A percentile compares a stretch with the other conserved stretches of the same genome.
Evolutionary conservation across 2,888 invertebrate species (phyloP).

Genomic region (Ornithoptera alexandrae): DNA sequence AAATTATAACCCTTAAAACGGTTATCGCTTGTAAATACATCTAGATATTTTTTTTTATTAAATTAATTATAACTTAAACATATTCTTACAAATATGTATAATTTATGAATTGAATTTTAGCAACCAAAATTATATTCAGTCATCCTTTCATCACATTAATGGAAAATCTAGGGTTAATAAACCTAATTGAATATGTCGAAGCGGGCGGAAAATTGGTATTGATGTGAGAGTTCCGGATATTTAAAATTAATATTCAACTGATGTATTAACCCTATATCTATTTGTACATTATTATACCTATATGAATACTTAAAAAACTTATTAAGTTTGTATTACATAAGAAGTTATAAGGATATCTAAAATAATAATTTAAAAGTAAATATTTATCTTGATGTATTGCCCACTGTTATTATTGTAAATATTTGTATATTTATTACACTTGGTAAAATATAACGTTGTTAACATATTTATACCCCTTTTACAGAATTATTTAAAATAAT

Average conservation of each 20-base stretch:
- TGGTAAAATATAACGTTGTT: too few relatives aligned
- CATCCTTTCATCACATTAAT: constrained; percentile 34
- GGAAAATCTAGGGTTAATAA: constrained; percentile 42
- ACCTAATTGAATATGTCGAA: constrained; percentile 58
- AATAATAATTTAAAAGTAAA: too few relatives aligned
- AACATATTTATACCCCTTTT: too few relatives aligned
- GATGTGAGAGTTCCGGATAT: constrained; percentile 61
- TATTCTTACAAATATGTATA: not conserved
- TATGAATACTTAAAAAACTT: not conserved
- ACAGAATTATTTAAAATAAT: too few relatives aligned
- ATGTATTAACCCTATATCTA: constrained; percentile 11
- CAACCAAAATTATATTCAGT: constrained; percentile 16
- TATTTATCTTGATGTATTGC: too few relatives aligned
- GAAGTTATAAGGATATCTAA: not conserved
- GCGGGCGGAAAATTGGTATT: constrained; percentile 66
- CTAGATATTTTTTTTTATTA: not conserved
- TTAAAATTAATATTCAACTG: constrained; percentile 43
- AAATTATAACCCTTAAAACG: not conserved
- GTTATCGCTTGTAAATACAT: not conserved
- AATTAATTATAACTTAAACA: not conserved
- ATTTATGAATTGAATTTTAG: not conserved
- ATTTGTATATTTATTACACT: too few relatives aligned
- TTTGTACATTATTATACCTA: not conserved
- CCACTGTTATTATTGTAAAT: too few relatives aligned
- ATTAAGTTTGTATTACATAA: not conserved